Evolutionary conservation across 1,140 invertebrate genomes (phyloP), one percentile per base, ranked within the genome.

Genomic region (Orius insidiosus): DNA sequence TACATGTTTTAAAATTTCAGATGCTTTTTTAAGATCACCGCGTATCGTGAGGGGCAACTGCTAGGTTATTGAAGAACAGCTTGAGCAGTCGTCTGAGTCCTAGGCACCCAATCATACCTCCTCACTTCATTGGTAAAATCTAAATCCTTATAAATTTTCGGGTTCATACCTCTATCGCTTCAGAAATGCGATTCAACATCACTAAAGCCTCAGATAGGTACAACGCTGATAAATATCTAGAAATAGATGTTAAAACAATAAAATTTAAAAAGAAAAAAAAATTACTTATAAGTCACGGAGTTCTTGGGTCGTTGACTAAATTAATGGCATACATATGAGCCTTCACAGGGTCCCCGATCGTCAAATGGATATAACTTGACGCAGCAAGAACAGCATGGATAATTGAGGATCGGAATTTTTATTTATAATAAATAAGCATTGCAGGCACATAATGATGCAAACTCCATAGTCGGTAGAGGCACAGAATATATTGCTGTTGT

Each of bases 121-220:
- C 37, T 40, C 11, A 30, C 32, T 32, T 53, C 49, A 30, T 51
- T 36, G 10, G 47, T 13, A 58, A 56, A 11, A 57, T 62, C 44
- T 30, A 78, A 61, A 56, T 80, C 70, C 42, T 65, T 67, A 2
- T 88, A 72, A 58, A 74, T 70, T 32, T 84, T 77, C 4, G 80
- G 82, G 56, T 89, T 84, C 16, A 94, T 61, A 88, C 76, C 48
- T 84, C 74, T 13, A 90, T 71, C 2, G 88, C 88, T 62, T 93
- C 86, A 3, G 69, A 66, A 36, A 87, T 78, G 66, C 77, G 75
- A 56, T 92, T 81, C 56, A 89, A 63, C 45, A 80, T 72, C 52
- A 94, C 76, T n/a, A 87, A 63, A 35, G 86, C 79, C 63, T 96
- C 89, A 1, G 85, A 86, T 13, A 82, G 78, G 62, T 94, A 94